Evolutionary conservation across 2,113 vertebrate species (phyloP), one percentile per base, ranked within the genome.

Genomic region (Lasiurus borealis): DNA sequence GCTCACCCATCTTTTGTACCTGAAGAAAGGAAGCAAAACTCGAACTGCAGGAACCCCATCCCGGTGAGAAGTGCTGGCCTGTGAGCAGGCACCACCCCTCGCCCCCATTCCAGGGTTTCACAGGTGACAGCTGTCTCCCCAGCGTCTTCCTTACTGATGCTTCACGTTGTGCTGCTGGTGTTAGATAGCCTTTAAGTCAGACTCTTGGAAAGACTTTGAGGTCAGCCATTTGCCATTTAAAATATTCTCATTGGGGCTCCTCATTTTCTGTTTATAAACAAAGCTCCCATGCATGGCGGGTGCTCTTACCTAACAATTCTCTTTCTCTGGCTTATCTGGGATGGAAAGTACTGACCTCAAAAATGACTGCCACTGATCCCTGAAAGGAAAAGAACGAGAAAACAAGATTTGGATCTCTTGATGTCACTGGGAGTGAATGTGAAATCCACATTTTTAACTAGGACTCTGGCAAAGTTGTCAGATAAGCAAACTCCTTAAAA

Each of bases 261-360:
- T 76, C 76, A 40, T 72, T 94, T 93, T 91, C 88, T 93, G 92
- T 62, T 68, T 54, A 64, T 69, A 89, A 93, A 93, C 80, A 89
- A 82, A 77, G 48, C 48, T 89, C 48, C 54, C 34, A 31, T 19
- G 19, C 16, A 7, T 46, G 75, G 66, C 77, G 44, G 23, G 31
- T 71, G 77, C 31, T 71, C 34, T 92, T 23, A 52, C 31, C 82
- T 76, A 93, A 66, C 69, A 77, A 34, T 81, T 72, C 50, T 40
- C 77, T 94, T 83, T 94, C 93, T 95, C 54, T 85, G 52, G 36
- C 40, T 95, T 94, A 93, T 93, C 84, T 86, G 71, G 80, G 83
- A 93, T 93, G 95, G 93, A 96, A 97, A 96, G 85, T 96, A 64
- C 64, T 83, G 94, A 96, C 78, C 87, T 95, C 92, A 78, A 8